A percentile compares a stretch with the other conserved stretches of the same genome.
These are phyloP conservation scores for Globodera rostochiensis DNA, from an alignment of 1,140 invertebrate species.

Conservation along the genomic window DNA sequence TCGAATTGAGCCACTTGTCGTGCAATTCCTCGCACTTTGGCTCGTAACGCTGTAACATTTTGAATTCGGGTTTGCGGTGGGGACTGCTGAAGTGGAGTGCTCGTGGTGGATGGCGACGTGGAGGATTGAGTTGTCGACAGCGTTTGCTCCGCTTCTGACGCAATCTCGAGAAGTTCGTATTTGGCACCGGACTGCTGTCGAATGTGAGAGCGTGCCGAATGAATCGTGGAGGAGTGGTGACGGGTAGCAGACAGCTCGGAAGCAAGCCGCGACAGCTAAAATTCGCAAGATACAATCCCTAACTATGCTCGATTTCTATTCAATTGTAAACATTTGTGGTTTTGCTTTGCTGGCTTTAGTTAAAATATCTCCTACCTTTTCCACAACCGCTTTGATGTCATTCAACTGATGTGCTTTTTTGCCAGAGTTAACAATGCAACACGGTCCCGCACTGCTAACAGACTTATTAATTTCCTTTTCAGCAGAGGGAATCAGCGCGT, in stretches of 20 bases:
- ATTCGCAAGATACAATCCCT: not conserved
- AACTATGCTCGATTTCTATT: not conserved
- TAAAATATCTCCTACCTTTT: constrained; percentile 26
- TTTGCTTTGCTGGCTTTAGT: too few relatives aligned
- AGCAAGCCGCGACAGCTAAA: constrained; percentile 33
- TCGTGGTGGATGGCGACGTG: not conserved
- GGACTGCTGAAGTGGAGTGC: not conserved
- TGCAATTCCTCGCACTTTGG: constrained; percentile 57
- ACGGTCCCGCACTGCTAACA: not conserved
- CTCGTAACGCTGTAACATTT: constrained; percentile 44
- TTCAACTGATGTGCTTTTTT: constrained; percentile 31
- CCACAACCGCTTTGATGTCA: constrained; percentile 41
- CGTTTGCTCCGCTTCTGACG: not conserved
- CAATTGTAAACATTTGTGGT: not conserved
- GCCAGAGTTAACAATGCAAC: not conserved
- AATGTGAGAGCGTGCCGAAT: constrained; percentile 5
- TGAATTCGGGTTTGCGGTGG: not conserved
- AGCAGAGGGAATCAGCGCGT: not conserved
- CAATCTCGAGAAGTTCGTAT: constrained; percentile 18
- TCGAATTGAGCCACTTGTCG: constrained; percentile 53
- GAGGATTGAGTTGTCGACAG: not conserved
- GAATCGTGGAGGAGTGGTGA: constrained; percentile 34
- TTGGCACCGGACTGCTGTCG: constrained; percentile 11
- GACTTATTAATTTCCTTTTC: not conserved
- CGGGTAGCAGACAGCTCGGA: constrained; percentile 37